phyloP scores from a whole-genome alignment of 35 echinoderm and acorn worm genomes.

The Patiria miniata region DNA sequence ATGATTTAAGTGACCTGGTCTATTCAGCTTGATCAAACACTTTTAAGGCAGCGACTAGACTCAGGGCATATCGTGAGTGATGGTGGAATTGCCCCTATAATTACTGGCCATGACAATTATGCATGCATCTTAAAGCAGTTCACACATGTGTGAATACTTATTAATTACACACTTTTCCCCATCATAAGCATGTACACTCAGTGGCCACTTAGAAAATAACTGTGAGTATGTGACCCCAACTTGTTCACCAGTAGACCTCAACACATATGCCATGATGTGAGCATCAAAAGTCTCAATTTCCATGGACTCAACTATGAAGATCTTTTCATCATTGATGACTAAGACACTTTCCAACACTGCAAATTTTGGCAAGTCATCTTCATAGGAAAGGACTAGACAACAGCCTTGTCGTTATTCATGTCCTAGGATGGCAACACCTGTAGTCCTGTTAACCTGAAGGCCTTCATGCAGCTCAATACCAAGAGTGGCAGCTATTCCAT shows the following conservation, averaged over 20 bases:
- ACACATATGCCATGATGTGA: background rate
- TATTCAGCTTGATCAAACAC: too few relatives aligned
- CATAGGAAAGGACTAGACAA: constrained; percentile 13
- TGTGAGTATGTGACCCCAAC: background rate
- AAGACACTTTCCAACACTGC: constrained; percentile 15
- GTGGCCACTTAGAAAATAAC: constrained; percentile 41
- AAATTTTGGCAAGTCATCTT: constrained; percentile 37
- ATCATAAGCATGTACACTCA: constrained; percentile 8
- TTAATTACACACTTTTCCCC: constrained; percentile 27
- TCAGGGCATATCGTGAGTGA: too few relatives aligned
- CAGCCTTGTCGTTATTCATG: constrained; percentile 34
- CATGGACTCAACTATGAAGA: constrained; percentile 23
- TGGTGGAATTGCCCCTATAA: too few relatives aligned
- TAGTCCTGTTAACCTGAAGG: background rate
- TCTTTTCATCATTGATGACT: constrained; percentile 15
- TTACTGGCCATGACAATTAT: too few relatives aligned
- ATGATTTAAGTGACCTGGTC: too few relatives aligned
- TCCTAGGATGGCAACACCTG: constrained; percentile 3
- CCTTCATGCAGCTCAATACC: background rate
- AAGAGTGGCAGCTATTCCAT: background rate
- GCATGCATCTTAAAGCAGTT: too few relatives aligned
- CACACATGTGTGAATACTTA: constrained; percentile 35
- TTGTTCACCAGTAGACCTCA: background rate
- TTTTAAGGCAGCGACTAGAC: too few relatives aligned
- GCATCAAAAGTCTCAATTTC: constrained; percentile 12